Base-by-base conservation (phyloP, 2,113 vertebrate genomes). In the Pseudorhombus dupliciocellatus region DNA sequence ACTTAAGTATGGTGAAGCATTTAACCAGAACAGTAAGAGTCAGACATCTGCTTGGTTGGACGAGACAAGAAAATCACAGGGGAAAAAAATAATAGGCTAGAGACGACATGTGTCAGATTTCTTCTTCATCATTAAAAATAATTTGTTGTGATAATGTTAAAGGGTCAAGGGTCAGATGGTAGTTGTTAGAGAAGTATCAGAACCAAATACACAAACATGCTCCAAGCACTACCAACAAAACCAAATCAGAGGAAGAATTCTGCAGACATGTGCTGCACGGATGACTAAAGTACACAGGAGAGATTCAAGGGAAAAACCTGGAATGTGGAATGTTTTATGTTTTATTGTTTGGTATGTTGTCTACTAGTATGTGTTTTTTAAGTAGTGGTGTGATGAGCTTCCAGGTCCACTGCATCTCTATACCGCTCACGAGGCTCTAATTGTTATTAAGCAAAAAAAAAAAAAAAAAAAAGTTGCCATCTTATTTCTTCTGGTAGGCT, bases 361-460 rank as follows among this genome's bases (percentile, higher is more conserved):
- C 20, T 48, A 21, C 20, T 52, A 22, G n/a, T 21, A 8, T 48
- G 16, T 48, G 44, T 52, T 22, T 54, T 54, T 28, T 54, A 25
- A 52, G 20, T 50, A 21, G 11, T 7, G 0, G 1, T 2, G 9
- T 12, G 5, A 24, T 53, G 51, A 53, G 48, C 48, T 50, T 9
- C 4, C 48, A n/a, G 48, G 48, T 4, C 15, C 44, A 46, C 15
- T 15, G 44, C 16, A 46, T 18, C 26, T 5, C 31, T 58, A 46
- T 30, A 40, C 30, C 30, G 50, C 30, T 50, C 44, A 56, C 65
- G 77, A 80, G 48, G 24, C 8, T 73, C 18, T 57, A 67, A 70
- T 55, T 40, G 70, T 51, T 3, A n/a, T 16, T 52, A 70, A 53
- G 15, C n/a, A n/a, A n/a, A n/a, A n/a, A n/a, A n/a, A n/a, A n/a